Evolutionary conservation across 2,113 vertebrate genomes (phyloP).

Genomic region (Candoia aspera): DNA sequence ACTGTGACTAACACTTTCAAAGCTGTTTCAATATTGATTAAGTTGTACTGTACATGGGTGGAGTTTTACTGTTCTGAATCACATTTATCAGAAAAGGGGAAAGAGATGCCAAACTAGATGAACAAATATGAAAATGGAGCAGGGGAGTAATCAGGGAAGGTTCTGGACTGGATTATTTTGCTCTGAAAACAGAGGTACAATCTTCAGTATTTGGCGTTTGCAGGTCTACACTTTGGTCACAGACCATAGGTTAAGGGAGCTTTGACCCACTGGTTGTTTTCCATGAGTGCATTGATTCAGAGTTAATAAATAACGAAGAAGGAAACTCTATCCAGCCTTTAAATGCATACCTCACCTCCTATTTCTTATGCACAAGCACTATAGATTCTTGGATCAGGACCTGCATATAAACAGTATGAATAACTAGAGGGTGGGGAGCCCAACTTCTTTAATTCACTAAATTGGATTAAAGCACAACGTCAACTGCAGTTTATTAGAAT

Average conservation of each 20-base stretch:
- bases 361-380: neutral
- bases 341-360: neutral
- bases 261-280: neutral
- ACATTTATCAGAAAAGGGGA: neutral
- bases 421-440: neutral
- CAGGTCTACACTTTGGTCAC: neutral
- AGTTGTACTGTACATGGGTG: neutral
- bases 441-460: neutral
- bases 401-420: neutral
- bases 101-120: neutral
- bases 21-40: neutral
- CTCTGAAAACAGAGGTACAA: neutral
- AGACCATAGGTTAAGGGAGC: neutral
- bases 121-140: neutral
- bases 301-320: neutral
- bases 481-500: neutral
- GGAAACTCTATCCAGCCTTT: neutral
- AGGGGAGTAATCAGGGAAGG: neutral
- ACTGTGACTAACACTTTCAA: neutral
- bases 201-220: neutral
- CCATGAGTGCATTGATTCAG: neutral
- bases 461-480: neutral
- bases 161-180: neutral
- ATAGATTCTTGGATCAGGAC: neutral
- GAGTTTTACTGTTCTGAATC: neutral